Conservation (phyloP, 2,888 invertebrate species). For the Acanthopleura granulata region DNA sequence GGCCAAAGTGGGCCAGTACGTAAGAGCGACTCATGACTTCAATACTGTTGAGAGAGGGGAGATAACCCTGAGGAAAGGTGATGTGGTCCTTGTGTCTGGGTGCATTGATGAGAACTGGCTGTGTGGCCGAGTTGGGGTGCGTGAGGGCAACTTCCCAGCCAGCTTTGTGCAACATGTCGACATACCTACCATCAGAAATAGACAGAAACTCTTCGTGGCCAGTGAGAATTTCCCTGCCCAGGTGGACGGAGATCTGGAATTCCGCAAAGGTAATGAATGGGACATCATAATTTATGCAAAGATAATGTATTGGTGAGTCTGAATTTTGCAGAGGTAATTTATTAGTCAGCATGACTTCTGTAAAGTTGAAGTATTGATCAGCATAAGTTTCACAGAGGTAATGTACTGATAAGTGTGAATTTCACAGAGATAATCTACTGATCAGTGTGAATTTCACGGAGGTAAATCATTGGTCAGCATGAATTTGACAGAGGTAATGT, state of each 20-base stretch:
- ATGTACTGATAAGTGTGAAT: no score
- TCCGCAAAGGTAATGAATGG: conserved; percentile 53
- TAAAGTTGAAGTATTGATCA: no score
- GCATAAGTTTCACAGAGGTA: no score
- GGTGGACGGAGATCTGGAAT: conserved; percentile 59
- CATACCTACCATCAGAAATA: conserved; percentile 46
- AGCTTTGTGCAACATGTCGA: conserved; percentile 57
- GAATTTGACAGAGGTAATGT: no score
- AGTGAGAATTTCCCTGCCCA: conserved; percentile 56
- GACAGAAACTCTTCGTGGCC: conserved; percentile 60
- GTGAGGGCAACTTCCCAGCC: conserved; percentile 60
- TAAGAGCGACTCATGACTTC: conserved; percentile 60
- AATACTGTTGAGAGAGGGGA: conserved; percentile 54
- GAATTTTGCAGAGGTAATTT: no score
- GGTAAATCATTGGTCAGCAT: no score
- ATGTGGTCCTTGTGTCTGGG: conserved; percentile 54
- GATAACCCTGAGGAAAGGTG: conserved; percentile 52
- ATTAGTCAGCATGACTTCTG: no score
- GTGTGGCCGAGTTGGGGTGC: conserved; percentile 42
- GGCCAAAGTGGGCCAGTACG: conserved; percentile 52
- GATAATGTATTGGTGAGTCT: no score
- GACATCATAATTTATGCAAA: no score
- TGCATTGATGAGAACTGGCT: conserved; percentile 64
- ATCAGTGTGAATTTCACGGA: no score
- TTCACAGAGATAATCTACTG: no score